phyloP scores from a whole-genome alignment of 2,888 invertebrate genomes.

The Drosophila affinis region DNA sequence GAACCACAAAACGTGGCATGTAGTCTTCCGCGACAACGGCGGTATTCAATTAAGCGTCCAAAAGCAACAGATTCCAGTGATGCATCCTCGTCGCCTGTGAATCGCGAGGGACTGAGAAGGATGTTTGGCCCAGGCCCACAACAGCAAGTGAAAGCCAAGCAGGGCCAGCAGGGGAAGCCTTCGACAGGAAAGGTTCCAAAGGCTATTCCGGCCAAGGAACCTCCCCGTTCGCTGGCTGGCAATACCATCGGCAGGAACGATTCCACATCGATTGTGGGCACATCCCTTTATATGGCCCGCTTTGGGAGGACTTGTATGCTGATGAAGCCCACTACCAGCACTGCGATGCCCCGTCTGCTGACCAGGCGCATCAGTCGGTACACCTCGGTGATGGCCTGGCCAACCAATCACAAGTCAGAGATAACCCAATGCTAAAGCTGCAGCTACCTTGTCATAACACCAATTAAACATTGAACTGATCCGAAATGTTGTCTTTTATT shows the following conservation, averaged over 20 bases:
- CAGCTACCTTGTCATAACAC: not conserved
- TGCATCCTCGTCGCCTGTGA: not conserved
- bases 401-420: conserved; percentile 4
- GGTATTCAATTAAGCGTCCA: not conserved
- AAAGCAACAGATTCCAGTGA: not conserved
- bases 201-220: not conserved
- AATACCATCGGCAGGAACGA: not conserved
- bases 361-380: conserved; percentile 45
- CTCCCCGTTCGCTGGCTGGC: conserved; percentile 11
- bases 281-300: conserved; percentile 46
- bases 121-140: not conserved
- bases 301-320: conserved; percentile 56
- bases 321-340: conserved; percentile 35
- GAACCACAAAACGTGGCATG: not conserved
- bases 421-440: not conserved
- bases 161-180: not conserved
- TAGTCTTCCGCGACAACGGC: not conserved
- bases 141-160: not conserved
- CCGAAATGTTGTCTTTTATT: not conserved
- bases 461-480: not conserved
- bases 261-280: not conserved
- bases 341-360: conserved; percentile 29
- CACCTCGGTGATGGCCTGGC: conserved; percentile 38
- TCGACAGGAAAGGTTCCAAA: too few relatives aligned
- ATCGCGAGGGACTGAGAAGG: not conserved